Percentiles rank a stretch among this genome's conserved stretches.
phyloP scores from a whole-genome alignment of 2,797 vertebrate species.

The Microtus agrestis region DNA sequence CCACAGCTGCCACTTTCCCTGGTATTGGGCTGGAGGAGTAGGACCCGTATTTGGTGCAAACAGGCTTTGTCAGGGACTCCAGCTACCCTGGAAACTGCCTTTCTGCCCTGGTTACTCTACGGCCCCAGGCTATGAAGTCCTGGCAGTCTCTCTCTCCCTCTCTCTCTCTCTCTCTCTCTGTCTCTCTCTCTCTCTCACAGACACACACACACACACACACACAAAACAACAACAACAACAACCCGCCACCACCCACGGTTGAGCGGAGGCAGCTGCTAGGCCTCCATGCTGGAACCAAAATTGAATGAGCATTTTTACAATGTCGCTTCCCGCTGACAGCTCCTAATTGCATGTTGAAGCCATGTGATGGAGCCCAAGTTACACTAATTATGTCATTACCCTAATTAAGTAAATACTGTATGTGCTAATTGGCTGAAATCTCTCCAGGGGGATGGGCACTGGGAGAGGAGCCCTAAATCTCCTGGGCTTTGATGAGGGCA shows the following conservation, averaged over 20 bases:
- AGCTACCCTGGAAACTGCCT: constrained; percentile 9
- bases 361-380: constrained; percentile 77
- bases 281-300: constrained; percentile 70
- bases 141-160: background rate
- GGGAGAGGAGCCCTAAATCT: background rate
- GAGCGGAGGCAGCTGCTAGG: constrained; percentile 72
- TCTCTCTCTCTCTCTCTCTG: constrained; percentile 5
- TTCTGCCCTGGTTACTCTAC: background rate
- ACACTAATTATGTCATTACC: constrained; percentile 84
- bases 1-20: background rate
- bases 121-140: background rate
- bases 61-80: background rate
- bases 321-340: constrained; percentile 75
- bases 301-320: constrained; percentile 78
- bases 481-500: constrained; percentile 8
- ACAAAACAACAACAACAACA: background rate
- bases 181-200: background rate
- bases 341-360: constrained; percentile 82
- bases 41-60: background rate
- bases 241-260: background rate
- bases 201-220: background rate
- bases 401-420: constrained; percentile 84
- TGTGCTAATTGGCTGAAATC: constrained; percentile 80
- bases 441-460: constrained; percentile 54
- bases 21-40: background rate